Base-by-base conservation (phyloP, 2,888 invertebrate species). In the Rhodophaea formosa region DNA sequence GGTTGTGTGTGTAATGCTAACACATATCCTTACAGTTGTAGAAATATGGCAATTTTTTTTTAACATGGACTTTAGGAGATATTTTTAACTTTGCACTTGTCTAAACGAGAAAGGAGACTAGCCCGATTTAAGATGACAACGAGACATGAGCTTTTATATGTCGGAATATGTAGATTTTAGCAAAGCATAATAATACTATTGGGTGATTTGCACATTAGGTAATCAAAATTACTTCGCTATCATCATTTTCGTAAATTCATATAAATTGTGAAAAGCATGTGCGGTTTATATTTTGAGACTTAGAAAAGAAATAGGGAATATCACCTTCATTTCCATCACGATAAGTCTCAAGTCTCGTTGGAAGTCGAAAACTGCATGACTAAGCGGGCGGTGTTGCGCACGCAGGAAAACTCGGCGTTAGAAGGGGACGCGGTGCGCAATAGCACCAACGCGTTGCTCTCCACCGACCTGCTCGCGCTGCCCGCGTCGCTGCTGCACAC, bases 371-470 rank as follows among this genome's bases (percentile, higher is more conserved):
- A 39, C 5, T 39, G 39, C 39, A 39, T 46, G 51, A 8, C 10
- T 46, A 29, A 46, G 46, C 46, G 23, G 23, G 17, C 46, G 46
- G 17, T 46, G 29, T 30, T 17, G 16, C 23, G 12, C 46, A 17
- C 59, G 62, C 72, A 73, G 73, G 77, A 70, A 52, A 64, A 69
- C 59, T 69, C 62, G 59, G 57, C 66, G 61, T 68, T 69, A 61
- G 77, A 76, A 58, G 79, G 80, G 59, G 96, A 96, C 69, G 93
- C 95, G 79, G 91, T 95, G 67, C 93, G 95, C 61, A 96, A 96
- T 84, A 96, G 95, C 77, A 95, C 96, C 51, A 96, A 96, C 84
- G 96, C 94, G 79, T 94, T 95, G 75, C 89, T 96, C 45, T 95
- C 95, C 43, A 94, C 95, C 54, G 95, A 95, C 75, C 91, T 94